A percentile compares a stretch with the other conserved stretches of the same genome.
These are phyloP conservation scores for Aphelenchoides fujianensis DNA, from an alignment of 1,140 invertebrate genomes.

Conservation along the genomic window DNA sequence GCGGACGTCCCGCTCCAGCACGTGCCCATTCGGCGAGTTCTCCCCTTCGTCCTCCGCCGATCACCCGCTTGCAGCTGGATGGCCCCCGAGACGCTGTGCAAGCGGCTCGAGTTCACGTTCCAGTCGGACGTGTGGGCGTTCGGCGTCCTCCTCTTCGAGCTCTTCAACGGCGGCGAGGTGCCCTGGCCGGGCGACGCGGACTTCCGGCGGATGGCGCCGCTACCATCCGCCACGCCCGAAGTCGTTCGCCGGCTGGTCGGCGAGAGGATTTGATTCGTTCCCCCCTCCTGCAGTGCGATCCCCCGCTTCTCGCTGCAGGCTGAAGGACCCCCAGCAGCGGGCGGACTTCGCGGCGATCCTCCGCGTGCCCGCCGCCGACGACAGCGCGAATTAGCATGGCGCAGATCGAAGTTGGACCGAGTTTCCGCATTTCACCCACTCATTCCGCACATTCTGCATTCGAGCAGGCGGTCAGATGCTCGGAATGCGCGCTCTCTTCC, in stretches of 20 bases:
- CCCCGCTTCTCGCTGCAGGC: background rate
- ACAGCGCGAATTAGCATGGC: too few relatives aligned
- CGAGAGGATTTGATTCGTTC: background rate
- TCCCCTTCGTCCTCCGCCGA: background rate
- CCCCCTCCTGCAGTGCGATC: too few relatives aligned
- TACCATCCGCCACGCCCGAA: slow-evolving; percentile 17
- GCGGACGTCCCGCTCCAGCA: slow-evolving; percentile 20
- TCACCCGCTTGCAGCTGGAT: slow-evolving; percentile 64
- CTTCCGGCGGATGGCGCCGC: slow-evolving; percentile 18
- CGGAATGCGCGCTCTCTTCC: too few relatives aligned
- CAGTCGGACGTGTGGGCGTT: slow-evolving; percentile 60
- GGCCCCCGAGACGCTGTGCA: slow-evolving; percentile 63
- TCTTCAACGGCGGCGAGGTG: slow-evolving; percentile 63
- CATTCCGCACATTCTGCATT: too few relatives aligned
- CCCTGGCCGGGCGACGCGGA: slow-evolving; percentile 34
- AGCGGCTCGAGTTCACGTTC: slow-evolving; percentile 37
- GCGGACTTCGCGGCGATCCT: too few relatives aligned
- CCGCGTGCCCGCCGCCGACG: too few relatives aligned
- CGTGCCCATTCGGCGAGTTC: slow-evolving; percentile 67
- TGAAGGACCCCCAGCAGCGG: too few relatives aligned
- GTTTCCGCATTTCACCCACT: too few relatives aligned
- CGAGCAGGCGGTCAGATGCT: too few relatives aligned
- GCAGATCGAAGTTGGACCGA: too few relatives aligned
- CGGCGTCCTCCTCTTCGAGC: slow-evolving; percentile 61
- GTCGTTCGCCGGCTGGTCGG: background rate